Base-by-base conservation (phyloP, 2,797 vertebrate genomes). In the Poecilia velifera region DNA sequence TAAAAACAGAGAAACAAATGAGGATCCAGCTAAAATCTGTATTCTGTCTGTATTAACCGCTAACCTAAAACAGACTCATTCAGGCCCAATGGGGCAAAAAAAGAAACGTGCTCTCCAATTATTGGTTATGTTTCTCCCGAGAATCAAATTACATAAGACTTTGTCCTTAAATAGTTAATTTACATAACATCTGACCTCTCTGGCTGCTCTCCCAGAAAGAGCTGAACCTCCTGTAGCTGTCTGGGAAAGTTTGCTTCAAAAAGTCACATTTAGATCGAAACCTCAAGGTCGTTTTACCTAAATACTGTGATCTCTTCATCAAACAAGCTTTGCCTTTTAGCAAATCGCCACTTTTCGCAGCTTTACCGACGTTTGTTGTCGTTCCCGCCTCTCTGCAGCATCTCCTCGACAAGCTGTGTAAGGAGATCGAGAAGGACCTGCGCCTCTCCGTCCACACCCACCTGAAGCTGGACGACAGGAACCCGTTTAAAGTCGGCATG, bases 351-450 rank as follows among this genome's bases (percentile, higher is more conserved):
- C 4, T 43, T 66, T 71, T 41, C 10, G 4, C 20, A n/a, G 39
- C 12, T 70, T 43, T 43, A 13, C 3, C 14, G 66, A 70, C 20
- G 22, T 16, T 39, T 73, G 7, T 8, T 12, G 59, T 39, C 51
- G 1, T 53, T 13, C 16, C 41, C 66, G 14, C 0, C 62, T 53
- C 6, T 1, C 76, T 76, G 57, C 51, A 99, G 98, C 98, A 98
- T 89, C 92, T 99, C 83, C 92, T 99, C 89, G 97, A 99, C 87
- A 99, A 98, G 86, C 95, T 99, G 77, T 99, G 98, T 94, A 99
- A 99, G 90, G 98, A 99, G 94, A 99, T 99, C 9, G 98, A 99
- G 94, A 99, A 99, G 87, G 98, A 99, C 84, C 93, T 99, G 72
- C 97, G 98, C 57, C 97, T 99, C 6, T 99, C 98, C 22, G 98